Conservation (phyloP, 1,140 invertebrate genomes). For the Caenorhabditis tropicalis region DNA sequence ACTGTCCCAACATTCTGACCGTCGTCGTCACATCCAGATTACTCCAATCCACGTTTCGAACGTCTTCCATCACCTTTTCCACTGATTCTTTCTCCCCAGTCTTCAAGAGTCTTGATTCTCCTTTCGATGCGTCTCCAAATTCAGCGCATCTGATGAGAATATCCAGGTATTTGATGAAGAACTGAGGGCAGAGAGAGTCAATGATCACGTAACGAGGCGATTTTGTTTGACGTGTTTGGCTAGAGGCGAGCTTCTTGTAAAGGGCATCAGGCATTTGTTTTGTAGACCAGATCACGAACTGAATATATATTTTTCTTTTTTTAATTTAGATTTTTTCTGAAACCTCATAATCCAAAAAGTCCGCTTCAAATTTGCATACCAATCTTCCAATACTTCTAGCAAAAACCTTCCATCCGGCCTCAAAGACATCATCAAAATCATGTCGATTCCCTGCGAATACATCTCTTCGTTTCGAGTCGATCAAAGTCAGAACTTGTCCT, state of each 20-base stretch:
- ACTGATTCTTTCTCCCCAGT: background rate
- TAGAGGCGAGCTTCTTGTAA: background rate
- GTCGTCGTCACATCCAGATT: conserved; percentile 1
- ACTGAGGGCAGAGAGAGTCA: background rate
- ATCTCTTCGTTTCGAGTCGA: background rate
- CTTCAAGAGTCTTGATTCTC: background rate
- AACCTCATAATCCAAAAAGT: conserved; percentile 27
- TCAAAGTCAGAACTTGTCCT: background rate
- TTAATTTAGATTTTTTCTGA: background rate
- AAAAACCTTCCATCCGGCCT: conserved; percentile 4
- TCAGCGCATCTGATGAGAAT: conserved; percentile 12
- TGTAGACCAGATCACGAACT: conserved; percentile 16
- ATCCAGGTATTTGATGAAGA: conserved; percentile 22
- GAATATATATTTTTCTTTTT: background rate
- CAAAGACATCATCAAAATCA: conserved; percentile 11
- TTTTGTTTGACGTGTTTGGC: background rate
- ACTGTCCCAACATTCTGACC: conserved; percentile 10
- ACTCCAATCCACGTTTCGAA: conserved; percentile 32
- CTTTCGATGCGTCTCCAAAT: background rate
- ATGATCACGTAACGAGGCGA: background rate
- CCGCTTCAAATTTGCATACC: conserved; percentile 12
- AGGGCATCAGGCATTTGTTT: conserved; percentile 5
- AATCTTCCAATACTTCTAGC: conserved; percentile 1
- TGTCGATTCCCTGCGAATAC: conserved; percentile 1
- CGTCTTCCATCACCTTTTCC: conserved; percentile 23